Conservation (phyloP, 2,797 vertebrate species). For the Lacerta bilineata region DNA sequence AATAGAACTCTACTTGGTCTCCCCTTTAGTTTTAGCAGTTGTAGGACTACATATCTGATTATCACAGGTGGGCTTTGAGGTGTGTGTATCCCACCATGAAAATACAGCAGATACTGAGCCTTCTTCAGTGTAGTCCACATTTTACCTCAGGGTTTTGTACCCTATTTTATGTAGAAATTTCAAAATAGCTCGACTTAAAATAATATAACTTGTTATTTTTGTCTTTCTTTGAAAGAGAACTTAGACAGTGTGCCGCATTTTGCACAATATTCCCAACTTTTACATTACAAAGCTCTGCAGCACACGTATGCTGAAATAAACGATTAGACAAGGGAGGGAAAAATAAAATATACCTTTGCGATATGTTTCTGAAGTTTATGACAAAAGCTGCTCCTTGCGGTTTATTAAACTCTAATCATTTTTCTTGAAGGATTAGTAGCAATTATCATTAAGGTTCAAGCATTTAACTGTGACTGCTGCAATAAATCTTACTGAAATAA, state of each 20-base stretch:
- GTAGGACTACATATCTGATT: background rate
- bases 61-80: background rate
- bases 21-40: background rate
- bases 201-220: background rate
- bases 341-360: slow-evolving; percentile 72
- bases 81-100: background rate
- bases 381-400: slow-evolving; percentile 74
- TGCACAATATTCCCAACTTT: background rate
- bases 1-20: background rate
- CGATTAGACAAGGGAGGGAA: slow-evolving; percentile 25
- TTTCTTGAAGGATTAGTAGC: slow-evolving; percentile 90
- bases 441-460: slow-evolving; percentile 94
- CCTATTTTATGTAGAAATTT: background rate
- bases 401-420: slow-evolving; percentile 84
- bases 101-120: background rate
- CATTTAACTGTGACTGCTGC: slow-evolving; percentile 91
- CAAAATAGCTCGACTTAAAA: background rate
- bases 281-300: slow-evolving; percentile 11
- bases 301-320: slow-evolving; percentile 47
- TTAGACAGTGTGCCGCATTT: background rate
- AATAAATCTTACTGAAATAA: slow-evolving; percentile 99
- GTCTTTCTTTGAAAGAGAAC: background rate
- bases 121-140: background rate
- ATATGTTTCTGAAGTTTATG: slow-evolving; percentile 75
- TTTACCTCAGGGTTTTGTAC: background rate